Base-by-base conservation (phyloP, 2,113 vertebrate species). In the Poicephalus gulielmi region DNA sequence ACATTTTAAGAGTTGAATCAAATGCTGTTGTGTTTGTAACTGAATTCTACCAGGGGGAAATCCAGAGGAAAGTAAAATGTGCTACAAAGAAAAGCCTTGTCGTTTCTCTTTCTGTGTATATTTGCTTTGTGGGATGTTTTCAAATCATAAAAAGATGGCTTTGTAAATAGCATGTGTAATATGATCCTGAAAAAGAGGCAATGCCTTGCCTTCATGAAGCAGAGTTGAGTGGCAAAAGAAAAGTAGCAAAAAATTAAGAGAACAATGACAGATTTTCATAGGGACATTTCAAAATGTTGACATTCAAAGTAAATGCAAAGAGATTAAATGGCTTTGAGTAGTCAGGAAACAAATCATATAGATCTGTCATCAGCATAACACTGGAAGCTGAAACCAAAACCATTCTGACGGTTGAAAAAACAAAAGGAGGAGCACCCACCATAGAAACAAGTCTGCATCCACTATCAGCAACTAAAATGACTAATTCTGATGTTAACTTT, bases 271-370 rank as follows among this genome's bases (percentile, higher is more conserved):
- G 75, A 85, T 89, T 85, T 94, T 93, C 59, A 83, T 31, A 63
- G 67, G 92, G 67, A 80, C 43, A 52, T 91, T 95, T 95, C 75
- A 96, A 88, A 96, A 93, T 77, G 81, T 88, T 96, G 96, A 95
- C 86, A 77, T 85, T 70, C n/a, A 59, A 67, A 95, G 43, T 78
- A 95, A 80, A 93, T 82, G 89, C 89, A 67, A 83, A 85, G 91
- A 96, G 60, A 96, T 88, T 94, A 94, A 95, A 71, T 87, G 84
- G 70, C 80, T 96, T 83, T 92, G 62, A 74, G 84, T 74, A 92
- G 88, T 94, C 78, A 94, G 89, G 74, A 79, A 82, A 92, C 35
- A 87, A 93, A 89, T 47, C 92, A 55, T 44, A 75, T 7, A 53
- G 59, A 76, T 87, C 66, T 89, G 78, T 89, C 91, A 92, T 37